Evolutionary conservation across 2,888 invertebrate species (phyloP), one percentile per base, ranked within the genome.

Genomic region (Tinea trinotella): DNA sequence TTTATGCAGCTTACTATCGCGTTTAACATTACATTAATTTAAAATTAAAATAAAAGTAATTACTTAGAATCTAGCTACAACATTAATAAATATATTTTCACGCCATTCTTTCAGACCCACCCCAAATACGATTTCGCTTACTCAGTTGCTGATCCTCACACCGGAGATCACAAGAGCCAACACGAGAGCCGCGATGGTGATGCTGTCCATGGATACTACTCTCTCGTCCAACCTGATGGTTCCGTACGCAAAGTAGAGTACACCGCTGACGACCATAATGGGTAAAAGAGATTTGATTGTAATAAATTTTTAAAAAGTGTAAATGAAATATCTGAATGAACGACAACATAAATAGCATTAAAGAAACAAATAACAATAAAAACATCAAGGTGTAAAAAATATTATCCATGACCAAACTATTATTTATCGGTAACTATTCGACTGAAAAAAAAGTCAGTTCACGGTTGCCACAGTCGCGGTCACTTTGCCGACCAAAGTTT

Each of bases 221-320:
- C 82, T 1, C 70, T 88, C 54, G 76, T 86, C 53, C 86, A 88
- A 66, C 85, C 88, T 54, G 88, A 88, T 59, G 87, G 88, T 59
- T 84, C 85, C 61, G 74, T 82, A 52, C 83, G 88, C 60, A 83
- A 84, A 59, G 88, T 88, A 56, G 80, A 87, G 57, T 88, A 88
- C 74, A 81, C 84, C 57, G 87, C 88, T 62, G 87, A 88, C 58
- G 87, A 84, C 59, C 83, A 88, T 67, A 82, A 79, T 56, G 87
- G 87, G 74, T 88, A 74, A 73, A 12, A n/a, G n/a, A 12, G 12
- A 24, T 7, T n/a, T n/a, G n/a, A n/a, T n/a, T n/a, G n/a, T n/a
- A n/a, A n/a, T n/a, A n/a, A n/a, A n/a, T n/a, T n/a, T n/a, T n/a
- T n/a, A n/a, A n/a, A n/a, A n/a, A n/a, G n/a, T n/a, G n/a, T n/a